Evolutionary conservation across 2,113 vertebrate genomes (phyloP), one percentile per base, ranked within the genome.

Genomic region (Spheniscus mendiculus): DNA sequence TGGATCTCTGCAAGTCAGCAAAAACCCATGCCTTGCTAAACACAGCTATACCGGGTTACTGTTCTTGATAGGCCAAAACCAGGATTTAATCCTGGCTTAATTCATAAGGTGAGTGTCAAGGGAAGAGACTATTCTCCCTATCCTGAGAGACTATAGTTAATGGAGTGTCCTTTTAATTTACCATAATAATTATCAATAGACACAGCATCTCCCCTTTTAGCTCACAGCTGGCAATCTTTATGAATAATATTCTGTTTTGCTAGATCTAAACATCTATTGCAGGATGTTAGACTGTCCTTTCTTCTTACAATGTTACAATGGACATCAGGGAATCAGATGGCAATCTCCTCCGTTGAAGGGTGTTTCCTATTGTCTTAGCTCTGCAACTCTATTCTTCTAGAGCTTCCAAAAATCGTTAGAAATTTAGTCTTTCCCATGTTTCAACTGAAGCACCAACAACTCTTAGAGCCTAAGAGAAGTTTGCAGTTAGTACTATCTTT

Each of bases 31-130:
- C 10, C 19, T 77, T 3, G 3, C 15, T 45, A 45, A 59, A 61
- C 9, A 40, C 20, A 76, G 7, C 5, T 2, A 1, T 47, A 21
- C 5, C 0, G 1, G 6, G 11, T 74, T 38, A 52, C 17, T 40
- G 29, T n/a, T 34, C 23, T 69, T 7, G 47, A 16, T 47, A 83
- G 27, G 15, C 34, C 79, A 74, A 52, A 67, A 5, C 3, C 17
- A 77, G 25, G 15, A 55, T 44, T 49, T 66, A 74, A 52, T 38
- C 22, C 44, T 38, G 5, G 16, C 50, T 65, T 59, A 38, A 44
- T 34, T 67, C 15, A 20, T 38, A 15, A 82, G 3, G 8, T 81
- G 19, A 32, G 7, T 50, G 15, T 34, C 11, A 59, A 50, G 13
- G 9, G 18, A 89, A 74, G 6, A 27, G 12, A 38, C 12, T 20